A percentile compares a stretch with the other conserved stretches of the same genome.
Conservation (phyloP, 2,888 invertebrate species). For the Dilophus febrilis region DNA sequence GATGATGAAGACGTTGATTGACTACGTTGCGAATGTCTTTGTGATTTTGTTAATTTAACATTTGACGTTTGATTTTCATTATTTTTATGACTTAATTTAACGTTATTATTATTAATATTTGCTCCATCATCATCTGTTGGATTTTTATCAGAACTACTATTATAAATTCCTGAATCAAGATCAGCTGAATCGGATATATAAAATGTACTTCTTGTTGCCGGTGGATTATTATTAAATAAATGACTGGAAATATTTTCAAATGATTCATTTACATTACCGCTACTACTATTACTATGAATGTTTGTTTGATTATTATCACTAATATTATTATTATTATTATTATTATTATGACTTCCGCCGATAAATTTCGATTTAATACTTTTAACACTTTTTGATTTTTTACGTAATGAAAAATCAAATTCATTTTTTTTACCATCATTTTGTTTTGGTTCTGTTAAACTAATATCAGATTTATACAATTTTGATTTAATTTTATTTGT, state of each 20-base stretch:
- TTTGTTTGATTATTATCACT: no score
- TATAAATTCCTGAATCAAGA: slow-evolving; percentile 41
- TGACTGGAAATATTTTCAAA: no score
- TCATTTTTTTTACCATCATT: no score
- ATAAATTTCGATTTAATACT: slow-evolving; percentile 42
- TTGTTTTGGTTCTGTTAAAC: no score
- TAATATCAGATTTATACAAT: background rate
- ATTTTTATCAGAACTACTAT: slow-evolving; percentile 30
- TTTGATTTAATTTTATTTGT: background rate
- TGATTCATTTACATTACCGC: no score
- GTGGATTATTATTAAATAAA: slow-evolving; percentile 20
- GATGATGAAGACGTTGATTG: background rate
- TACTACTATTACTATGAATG: slow-evolving; percentile 14
- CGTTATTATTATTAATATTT: no score
- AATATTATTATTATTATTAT: no score
- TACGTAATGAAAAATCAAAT: slow-evolving; percentile 15
- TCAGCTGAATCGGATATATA: slow-evolving; percentile 51
- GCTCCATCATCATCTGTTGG: slow-evolving; percentile 3
- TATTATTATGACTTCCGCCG: no score
- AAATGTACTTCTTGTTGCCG: slow-evolving; percentile 57
- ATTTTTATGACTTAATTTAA: no score
- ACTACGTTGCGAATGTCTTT: background rate
- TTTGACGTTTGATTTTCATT: background rate
- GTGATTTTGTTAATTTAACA: background rate
- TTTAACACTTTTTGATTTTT: slow-evolving; percentile 33